These are phyloP conservation scores for Choristoneura rosaceana DNA, from an alignment of 2,888 invertebrate genomes.

Conservation along the genomic window DNA sequence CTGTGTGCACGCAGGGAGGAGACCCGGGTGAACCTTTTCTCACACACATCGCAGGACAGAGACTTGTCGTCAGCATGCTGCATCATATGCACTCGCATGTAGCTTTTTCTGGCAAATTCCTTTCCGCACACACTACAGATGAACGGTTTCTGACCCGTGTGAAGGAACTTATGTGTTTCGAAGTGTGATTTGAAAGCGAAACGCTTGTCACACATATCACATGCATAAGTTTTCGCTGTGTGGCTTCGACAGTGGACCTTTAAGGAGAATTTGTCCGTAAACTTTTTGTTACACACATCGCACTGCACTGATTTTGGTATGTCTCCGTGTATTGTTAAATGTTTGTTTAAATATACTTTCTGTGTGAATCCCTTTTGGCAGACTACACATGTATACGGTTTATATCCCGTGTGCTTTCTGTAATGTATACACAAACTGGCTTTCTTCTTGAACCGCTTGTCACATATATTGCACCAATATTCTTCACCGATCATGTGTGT, in stretches of 20 bases:
- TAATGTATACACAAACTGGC: conserved; percentile 1
- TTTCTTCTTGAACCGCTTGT: conserved; percentile 4
- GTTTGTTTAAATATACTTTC: conserved; percentile 3
- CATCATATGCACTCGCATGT: conserved; percentile 24
- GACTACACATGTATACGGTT: conserved; percentile 9
- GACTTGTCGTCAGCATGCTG: conserved; percentile 8
- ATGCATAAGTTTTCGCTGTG: conserved; percentile 9
- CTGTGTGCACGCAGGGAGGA: conserved; percentile 18
- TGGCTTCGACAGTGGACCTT: conserved; percentile 7
- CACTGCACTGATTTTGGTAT: neutral
- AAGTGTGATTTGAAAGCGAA: neutral
- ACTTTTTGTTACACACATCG: conserved; percentile 16
- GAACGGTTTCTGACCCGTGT: conserved; percentile 19
- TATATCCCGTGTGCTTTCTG: conserved; percentile 11
- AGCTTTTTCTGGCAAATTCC: conserved; percentile 3
- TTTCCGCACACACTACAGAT: conserved; percentile 8
- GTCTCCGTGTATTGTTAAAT: neutral
- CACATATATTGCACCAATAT: conserved; percentile 8
- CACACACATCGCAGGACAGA: conserved; percentile 3
- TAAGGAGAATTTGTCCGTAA: neutral
- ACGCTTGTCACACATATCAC: conserved; percentile 9
- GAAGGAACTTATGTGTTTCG: conserved; percentile 7
- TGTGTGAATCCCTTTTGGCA: conserved; percentile 2
- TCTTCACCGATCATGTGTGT: conserved; percentile 1
- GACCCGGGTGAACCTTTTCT: conserved; percentile 15